These are phyloP conservation scores for Clarias batrachus DNA, from an alignment of 2,113 vertebrate species.

Conservation along the genomic window DNA sequence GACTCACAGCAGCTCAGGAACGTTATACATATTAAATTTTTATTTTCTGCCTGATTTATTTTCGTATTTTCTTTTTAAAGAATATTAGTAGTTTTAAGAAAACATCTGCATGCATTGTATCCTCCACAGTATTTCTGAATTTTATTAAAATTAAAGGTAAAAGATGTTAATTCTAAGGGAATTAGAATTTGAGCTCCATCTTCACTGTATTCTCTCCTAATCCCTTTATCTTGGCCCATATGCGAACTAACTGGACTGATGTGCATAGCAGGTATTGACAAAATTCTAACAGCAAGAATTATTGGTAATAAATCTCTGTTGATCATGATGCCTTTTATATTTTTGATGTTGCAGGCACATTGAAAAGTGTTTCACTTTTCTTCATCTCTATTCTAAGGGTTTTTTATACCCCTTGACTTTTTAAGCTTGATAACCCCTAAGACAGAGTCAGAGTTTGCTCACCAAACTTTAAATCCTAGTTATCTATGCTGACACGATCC, in stretches of 20 bases:
- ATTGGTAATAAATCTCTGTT: not conserved
- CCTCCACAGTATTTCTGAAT: not conserved
- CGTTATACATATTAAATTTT: not conserved
- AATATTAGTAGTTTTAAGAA: not conserved
- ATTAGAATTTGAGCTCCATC: not conserved
- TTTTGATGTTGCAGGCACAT: not conserved
- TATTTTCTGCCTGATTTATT: not conserved
- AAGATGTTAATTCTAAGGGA: not conserved
- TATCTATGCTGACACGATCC: constrained; percentile 4
- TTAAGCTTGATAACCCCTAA: not conserved
- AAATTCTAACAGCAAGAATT: not conserved
- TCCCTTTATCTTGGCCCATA: not conserved
- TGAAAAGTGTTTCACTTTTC: not conserved
- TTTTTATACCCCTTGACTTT: not conserved
- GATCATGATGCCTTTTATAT: not conserved
- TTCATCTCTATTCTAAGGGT: not conserved
- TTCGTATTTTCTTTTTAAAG: not conserved
- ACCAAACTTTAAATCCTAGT: constrained; percentile 7
- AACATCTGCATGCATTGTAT: not conserved
- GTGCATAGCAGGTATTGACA: not conserved
- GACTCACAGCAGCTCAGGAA: not conserved
- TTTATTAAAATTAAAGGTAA: not conserved
- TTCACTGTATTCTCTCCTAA: not conserved
- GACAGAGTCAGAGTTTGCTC: not conserved
- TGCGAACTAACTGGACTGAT: not conserved